Base-by-base conservation (phyloP, 2,888 invertebrate species). In the Heliconius hortense region DNA sequence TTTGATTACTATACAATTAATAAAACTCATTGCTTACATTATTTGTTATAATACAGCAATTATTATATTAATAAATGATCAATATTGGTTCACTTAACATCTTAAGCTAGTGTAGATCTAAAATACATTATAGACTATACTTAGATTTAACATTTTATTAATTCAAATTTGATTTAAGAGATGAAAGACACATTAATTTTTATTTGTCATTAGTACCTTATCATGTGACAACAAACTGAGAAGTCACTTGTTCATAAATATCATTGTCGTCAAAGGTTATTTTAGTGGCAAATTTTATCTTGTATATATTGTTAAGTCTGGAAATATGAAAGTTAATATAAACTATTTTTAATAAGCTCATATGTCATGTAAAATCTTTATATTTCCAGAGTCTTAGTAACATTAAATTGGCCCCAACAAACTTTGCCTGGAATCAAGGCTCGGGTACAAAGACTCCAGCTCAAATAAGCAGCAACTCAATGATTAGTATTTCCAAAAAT, bases 351-450 rank as follows among this genome's bases (percentile, higher is more conserved):
- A 48, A 18, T 53, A 21, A 53, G 2, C n/a, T 56, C 26, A 60
- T 60, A 2, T 60, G 15, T 15, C 26, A 15, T 15, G 7, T 59
- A 26, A 35, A 35, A 21, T 56, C 53, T 43, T 72, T 71, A 66
- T 59, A 24, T 35, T 72, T 86, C 72, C 86, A 93, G 91, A 91
- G 87, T 82, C 81, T 93, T 76, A 88, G 73, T 73, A 88, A 86
- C 80, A 90, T 93, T 59, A 93, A 90, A 84, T 83, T 94, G 78
- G 93, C 91, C 72, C 93, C 93, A 31, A 85, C 85, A 63, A 86
- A 87, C 73, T 87, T 88, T 18, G 86, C 86, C 8, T 94, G 93
- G 93, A 91, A 88, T 75, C 89, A 89, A 76, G 92, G 92, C 43
- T 90, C 93, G n/a, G 88, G 92, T 76, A 86, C 91, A 60, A 94